These are phyloP conservation scores for Seriola aureovittata DNA, from an alignment of 2,113 vertebrate species.

Conservation along the genomic window DNA sequence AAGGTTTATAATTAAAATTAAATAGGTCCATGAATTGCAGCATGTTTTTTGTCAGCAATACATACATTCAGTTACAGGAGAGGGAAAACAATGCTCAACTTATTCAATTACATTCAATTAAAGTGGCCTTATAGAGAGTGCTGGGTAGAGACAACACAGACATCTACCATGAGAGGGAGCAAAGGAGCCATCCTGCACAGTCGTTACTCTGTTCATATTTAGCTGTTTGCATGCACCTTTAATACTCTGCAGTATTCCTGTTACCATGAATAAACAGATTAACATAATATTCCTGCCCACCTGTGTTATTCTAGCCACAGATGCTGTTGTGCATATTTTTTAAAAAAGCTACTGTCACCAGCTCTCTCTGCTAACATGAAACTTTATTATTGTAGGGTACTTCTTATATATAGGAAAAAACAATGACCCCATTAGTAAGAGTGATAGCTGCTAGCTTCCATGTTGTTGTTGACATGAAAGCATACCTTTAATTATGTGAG, in stretches of 20 bases:
- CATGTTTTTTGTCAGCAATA: no score
- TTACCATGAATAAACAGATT: constrained; percentile 47
- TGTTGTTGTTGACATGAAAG: neutral
- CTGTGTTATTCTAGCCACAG: constrained; percentile 29
- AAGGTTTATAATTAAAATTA: no score
- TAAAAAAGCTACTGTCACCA: neutral
- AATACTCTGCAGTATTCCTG: constrained; percentile 44
- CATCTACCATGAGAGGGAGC: constrained; percentile 50
- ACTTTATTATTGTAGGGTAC: neutral
- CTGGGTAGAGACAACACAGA: constrained; percentile 20
- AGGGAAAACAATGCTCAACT: neutral
- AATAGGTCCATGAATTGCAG: no score
- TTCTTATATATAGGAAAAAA: neutral
- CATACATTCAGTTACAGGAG: neutral
- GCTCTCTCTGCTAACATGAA: constrained; percentile 7
- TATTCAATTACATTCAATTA: constrained; percentile 7
- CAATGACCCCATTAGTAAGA: neutral
- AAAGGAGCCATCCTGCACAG: constrained; percentile 25
- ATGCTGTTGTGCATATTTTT: constrained; percentile 18
- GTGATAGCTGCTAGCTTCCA: neutral
- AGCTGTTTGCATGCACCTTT: constrained; percentile 44
- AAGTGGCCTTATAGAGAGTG: constrained; percentile 20
- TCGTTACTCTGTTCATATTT: constrained; percentile 10
- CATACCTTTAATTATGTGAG: neutral
- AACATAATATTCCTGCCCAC: constrained; percentile 25